phyloP scores from a whole-genome alignment of 2,888 invertebrate genomes.

The Anoplius nigerrimus region DNA sequence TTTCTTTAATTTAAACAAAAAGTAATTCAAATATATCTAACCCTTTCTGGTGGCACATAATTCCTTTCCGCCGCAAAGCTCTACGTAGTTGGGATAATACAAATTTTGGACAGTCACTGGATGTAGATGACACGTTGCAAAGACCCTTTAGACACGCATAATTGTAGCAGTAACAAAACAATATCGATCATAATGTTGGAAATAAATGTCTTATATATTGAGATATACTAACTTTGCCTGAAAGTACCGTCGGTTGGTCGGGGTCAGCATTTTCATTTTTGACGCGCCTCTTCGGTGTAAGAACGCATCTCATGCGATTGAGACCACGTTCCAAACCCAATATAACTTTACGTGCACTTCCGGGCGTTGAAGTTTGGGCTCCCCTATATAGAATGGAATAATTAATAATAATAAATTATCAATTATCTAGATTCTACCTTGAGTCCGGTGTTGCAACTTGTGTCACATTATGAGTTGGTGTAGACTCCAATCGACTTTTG shows the following conservation, averaged over 20 bases:
- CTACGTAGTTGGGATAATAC: slow-evolving; percentile 80
- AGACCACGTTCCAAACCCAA: slow-evolving; percentile 84
- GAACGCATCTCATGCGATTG: slow-evolving; percentile 81
- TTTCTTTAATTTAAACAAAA: background rate
- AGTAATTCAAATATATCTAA: slow-evolving; percentile 65
- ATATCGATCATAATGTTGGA: background rate
- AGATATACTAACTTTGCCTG: slow-evolving; percentile 74
- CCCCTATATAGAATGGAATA: slow-evolving; percentile 42
- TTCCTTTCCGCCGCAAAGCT: slow-evolving; percentile 80
- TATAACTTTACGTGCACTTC: slow-evolving; percentile 79
- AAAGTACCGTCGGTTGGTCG: slow-evolving; percentile 74
- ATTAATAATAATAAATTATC: slow-evolving; percentile 3
- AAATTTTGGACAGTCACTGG: slow-evolving; percentile 80
- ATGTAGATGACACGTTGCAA: slow-evolving; percentile 84
- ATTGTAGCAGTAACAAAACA: slow-evolving; percentile 8
- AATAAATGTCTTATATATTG: background rate
- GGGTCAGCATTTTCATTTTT: slow-evolving; percentile 68
- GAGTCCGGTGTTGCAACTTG: slow-evolving; percentile 1
- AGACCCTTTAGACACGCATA: slow-evolving; percentile 77
- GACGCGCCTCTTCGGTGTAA: slow-evolving; percentile 79
- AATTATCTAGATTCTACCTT: slow-evolving; percentile 25
- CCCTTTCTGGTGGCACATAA: slow-evolving; percentile 82
- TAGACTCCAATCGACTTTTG: slow-evolving; percentile 49
- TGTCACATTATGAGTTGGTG: slow-evolving; percentile 51
- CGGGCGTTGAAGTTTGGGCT: slow-evolving; percentile 71